phyloP scores from a whole-genome alignment of 2,888 invertebrate species.

The Cosmopolites sordidus region DNA sequence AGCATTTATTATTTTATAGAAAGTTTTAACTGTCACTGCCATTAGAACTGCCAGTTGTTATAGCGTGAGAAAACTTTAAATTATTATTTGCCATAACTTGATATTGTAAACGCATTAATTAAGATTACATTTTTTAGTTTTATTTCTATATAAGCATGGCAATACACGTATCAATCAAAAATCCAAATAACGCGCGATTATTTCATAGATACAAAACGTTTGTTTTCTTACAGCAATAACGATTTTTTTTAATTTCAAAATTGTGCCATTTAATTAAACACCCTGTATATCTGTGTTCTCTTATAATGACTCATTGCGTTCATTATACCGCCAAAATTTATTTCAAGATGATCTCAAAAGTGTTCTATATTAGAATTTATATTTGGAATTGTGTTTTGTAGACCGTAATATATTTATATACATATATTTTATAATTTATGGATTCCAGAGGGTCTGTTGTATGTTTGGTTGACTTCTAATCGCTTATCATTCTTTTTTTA shows the following conservation, averaged over 20 bases:
- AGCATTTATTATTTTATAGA: not conserved
- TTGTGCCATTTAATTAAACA: conserved; percentile 1
- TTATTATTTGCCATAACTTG: not conserved
- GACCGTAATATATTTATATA: not conserved
- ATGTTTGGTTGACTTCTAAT: too few species aligned
- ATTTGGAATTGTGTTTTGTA: not conserved
- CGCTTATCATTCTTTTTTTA: too few species aligned
- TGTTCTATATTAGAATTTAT: conserved; percentile 16
- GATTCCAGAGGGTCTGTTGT: not conserved
- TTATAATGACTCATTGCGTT: conserved; percentile 13
- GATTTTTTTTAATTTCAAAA: not conserved
- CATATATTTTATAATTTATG: not conserved
- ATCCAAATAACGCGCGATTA: too few species aligned
- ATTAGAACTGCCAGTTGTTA: conserved; percentile 22
- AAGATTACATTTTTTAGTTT: too few species aligned
- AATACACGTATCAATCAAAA: not conserved
- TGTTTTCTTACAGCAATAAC: not conserved
- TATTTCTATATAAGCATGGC: not conserved
- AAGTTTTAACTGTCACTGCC: conserved; percentile 18
- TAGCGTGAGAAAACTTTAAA: not conserved
- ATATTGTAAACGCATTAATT: too few species aligned
- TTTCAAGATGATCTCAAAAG: conserved; percentile 20
- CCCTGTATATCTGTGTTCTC: conserved; percentile 10
- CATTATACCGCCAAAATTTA: conserved; percentile 8
- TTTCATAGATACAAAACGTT: too few species aligned